Evolutionary conservation across 2,888 invertebrate genomes (phyloP), one percentile per base, ranked within the genome.

Genomic region (Sphaerophoria rueppellii): DNA sequence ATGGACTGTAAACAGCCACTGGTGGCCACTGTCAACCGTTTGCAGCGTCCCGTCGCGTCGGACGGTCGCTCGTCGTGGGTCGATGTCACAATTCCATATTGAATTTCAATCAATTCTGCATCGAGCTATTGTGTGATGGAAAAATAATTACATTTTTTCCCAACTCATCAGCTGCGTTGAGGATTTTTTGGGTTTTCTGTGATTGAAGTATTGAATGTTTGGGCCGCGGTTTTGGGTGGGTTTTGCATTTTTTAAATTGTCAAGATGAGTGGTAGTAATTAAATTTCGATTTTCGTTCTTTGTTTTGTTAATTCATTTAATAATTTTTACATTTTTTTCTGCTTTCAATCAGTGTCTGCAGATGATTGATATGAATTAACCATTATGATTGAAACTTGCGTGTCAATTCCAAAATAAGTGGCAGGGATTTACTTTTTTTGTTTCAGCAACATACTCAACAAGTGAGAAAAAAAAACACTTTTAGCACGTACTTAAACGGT

Each of bases 61-160:
- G 24, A 2, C 24, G 24, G 24, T 24, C 24, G 24, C 24, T 24
- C 24, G 24, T 24, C 24, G 24, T 24, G 24, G 24, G 48, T 83
- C 63, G 57, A 69, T 81, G 81, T 85, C 73, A 73, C 69, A 73
- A 57, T 63, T 69, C 61, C 70, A 85, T 24, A 24, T 81, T 77
- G 81, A 81, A 85, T 76, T 85, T 85, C 85, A 85, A 85, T 85
- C 85, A 81, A 83, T 83, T 80, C 75, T 48, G 69, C 35, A 76
- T 63, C 69, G 24, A 24, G 70, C 81, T 80, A 81, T 85, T 85
- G 85, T 85, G 85, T 85, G 85, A 85, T 85, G 85, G 73, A 85
- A 85, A 85, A 85, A 81, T 85, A 85, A 85, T 85, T 80, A 85
- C 81, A 85, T 85, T 85, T 81, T 63, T 76, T 81, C 81, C 71